Evolutionary conservation across 2,113 vertebrate species (phyloP).

Genomic region (Shinisaurus crocodilurus): DNA sequence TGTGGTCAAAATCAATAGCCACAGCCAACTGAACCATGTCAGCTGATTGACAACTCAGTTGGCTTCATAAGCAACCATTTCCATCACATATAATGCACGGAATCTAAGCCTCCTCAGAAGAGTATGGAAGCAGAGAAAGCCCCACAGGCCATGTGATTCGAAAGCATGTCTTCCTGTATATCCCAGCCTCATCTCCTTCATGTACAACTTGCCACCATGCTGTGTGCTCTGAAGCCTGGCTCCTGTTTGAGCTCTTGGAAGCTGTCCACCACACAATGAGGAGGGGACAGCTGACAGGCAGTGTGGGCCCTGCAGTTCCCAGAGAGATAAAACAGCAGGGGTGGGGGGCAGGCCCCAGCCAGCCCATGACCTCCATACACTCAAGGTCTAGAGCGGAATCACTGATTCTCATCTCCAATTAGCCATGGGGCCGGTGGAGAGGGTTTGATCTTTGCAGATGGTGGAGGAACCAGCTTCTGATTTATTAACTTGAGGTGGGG

Average conservation of each 20-base stretch:
- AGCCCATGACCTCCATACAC: slow-evolving; percentile 62
- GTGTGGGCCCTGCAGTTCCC: slow-evolving; percentile 59
- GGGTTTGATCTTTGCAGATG: slow-evolving; percentile 52
- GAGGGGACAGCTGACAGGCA: slow-evolving; percentile 56
- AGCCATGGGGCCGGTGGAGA: not conserved
- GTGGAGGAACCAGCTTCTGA: slow-evolving; percentile 50
- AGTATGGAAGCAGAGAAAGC: not conserved
- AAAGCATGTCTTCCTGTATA: not conserved
- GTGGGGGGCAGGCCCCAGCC: slow-evolving; percentile 27
- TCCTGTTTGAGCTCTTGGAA: not conserved
- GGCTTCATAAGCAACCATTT: not conserved
- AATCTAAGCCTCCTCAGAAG: not conserved
- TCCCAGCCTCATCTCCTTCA: not conserved
- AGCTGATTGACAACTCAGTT: too few relatives aligned
- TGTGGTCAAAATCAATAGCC: not conserved
- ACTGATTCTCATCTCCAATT: slow-evolving; percentile 35
- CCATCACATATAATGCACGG: not conserved
- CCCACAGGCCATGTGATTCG: not conserved
- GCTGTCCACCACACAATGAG: not conserved
- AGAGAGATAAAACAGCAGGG: slow-evolving; percentile 78
- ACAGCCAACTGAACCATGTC: not conserved
- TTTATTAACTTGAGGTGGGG: slow-evolving; percentile 44
- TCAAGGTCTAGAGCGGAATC: slow-evolving; percentile 21
- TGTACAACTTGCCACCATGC: not conserved
- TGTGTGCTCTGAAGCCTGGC: not conserved